Evolutionary conservation across 30 jellyfish, hydroid and myxozoan species (phyloP), one percentile per base, ranked within the genome.

Genomic region (Aurelia coerulea): DNA sequence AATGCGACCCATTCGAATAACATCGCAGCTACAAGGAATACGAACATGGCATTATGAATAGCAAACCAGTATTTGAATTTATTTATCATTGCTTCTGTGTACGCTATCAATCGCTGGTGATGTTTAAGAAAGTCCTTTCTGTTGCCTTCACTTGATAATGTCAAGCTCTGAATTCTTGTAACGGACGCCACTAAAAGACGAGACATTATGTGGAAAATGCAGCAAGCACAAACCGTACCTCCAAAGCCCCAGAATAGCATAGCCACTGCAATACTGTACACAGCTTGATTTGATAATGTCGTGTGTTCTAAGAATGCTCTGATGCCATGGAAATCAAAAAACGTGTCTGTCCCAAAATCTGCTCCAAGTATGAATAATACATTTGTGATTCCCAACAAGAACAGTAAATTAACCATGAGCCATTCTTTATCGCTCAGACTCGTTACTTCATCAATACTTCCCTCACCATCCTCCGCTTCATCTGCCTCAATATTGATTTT

Each of bases 181-280:
- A 81, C 42, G 23, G 56, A 4, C 71, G 69, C 64, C 67, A 81
- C 58, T 6, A 81, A 18, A 17, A 51, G 79, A 41, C 83, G 74
- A 32, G 91, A 81, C 91, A 81, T 81, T 0, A 81, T 54, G 14
- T 81, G 91, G 51, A 81, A 81, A 13, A 81, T 32, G 42, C 91
- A 81, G 70, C 91, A 81, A 19, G 91, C 91, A 35, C 84, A 81
- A 8, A 81, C 91, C 17, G 91, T 66, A 50, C 83, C 76, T 52
- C 84, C 91, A 32, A 68, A 81, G 34, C 91, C 91, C 91, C 91
- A 81, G 56, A 81, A 81, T 6, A 81, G 77, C 84, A 81, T 68
- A 9, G 69, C 2, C 39, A 81, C 83, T 5, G 91, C 74, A 11
- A 81, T 60, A 4, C 51, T 64, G 77, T 81, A 81, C 58, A 81